Conservation (phyloP, 1,140 invertebrate genomes). For the Drosophila virilis region DNA sequence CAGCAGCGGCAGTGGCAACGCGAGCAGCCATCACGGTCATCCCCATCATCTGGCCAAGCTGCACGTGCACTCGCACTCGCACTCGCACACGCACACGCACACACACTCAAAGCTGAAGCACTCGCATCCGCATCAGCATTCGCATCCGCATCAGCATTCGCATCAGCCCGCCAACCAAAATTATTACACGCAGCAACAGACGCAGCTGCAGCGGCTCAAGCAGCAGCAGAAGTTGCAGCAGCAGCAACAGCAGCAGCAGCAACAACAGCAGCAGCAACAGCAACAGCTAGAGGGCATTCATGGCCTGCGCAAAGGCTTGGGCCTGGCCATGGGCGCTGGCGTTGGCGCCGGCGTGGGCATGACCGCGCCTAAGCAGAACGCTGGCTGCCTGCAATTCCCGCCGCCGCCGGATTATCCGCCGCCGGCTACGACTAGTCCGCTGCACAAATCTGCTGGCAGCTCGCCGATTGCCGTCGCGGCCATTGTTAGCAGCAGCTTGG, state of each 20-base stretch:
- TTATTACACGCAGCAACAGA: conserved; percentile 79
- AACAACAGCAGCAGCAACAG: conserved; percentile 20
- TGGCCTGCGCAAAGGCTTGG: conserved; percentile 25
- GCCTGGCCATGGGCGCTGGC: not conserved
- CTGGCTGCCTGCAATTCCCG: conserved; percentile 66
- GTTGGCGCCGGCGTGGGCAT: not conserved
- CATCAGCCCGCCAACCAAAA: conserved; percentile 72
- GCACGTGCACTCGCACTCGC: conserved; percentile 46
- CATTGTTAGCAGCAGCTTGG: conserved; percentile 26
- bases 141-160: conserved; percentile 36
- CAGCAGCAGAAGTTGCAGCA: conserved; percentile 56
- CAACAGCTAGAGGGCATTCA: conserved; percentile 33
- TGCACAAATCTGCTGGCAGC: conserved; percentile 38
- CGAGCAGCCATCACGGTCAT: conserved; percentile 28
- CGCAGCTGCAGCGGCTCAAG: conserved; percentile 72
- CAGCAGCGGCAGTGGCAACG: conserved; percentile 8
- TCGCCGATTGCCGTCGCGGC: conserved; percentile 37
- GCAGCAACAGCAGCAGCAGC: conserved; percentile 54
- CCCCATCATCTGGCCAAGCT: conserved; percentile 38
- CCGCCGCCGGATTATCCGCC: conserved; percentile 77
- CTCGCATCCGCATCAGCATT: conserved; percentile 25
- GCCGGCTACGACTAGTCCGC: conserved; percentile 28
- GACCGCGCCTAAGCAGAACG: conserved; percentile 32
- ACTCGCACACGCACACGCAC: conserved; percentile 15
- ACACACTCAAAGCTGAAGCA: conserved; percentile 58